Percentiles rank a stretch among this genome's conserved stretches.
Evolutionary conservation across 2,113 vertebrate species (phyloP).

Genomic region (Pterocles gutturalis): DNA sequence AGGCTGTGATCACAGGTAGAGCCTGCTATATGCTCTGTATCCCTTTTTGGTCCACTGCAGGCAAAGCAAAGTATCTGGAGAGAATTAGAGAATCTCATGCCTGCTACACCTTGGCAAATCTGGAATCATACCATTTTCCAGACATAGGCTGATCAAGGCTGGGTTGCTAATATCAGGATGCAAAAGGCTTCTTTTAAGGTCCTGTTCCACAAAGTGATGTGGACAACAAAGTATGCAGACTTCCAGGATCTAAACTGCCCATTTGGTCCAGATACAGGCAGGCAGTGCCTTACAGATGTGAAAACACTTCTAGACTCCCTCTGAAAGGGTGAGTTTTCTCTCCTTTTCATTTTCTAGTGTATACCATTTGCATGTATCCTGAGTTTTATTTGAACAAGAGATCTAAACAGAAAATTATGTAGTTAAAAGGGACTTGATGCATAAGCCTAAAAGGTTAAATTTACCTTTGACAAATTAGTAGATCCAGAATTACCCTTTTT

Average conservation of each 20-base stretch:
- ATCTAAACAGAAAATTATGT: not conserved
- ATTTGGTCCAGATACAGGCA: not conserved
- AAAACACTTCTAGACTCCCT: not conserved
- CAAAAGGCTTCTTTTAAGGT: not conserved
- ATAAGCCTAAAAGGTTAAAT: not conserved
- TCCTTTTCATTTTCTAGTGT: not conserved
- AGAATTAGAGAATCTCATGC: not conserved
- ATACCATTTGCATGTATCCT: rapidly evolving
- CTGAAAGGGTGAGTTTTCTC: not conserved
- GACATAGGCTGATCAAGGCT: not conserved
- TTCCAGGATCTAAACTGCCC: not conserved
- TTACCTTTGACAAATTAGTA: not conserved
- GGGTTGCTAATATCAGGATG: not conserved
- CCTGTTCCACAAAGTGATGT: not conserved
- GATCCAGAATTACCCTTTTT: not conserved
- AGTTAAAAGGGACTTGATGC: not conserved
- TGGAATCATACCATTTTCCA: not conserved
- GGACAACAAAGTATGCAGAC: not conserved
- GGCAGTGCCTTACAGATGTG: not conserved
- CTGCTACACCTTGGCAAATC: not conserved
- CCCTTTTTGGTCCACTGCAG: not conserved
- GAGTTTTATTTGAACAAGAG: not conserved
- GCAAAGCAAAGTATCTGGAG: not conserved
- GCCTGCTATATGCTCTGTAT: not conserved
- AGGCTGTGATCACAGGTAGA: not conserved